Base-by-base conservation (phyloP, 1,140 invertebrate genomes). In the Teleogryllus occipitalis region DNA sequence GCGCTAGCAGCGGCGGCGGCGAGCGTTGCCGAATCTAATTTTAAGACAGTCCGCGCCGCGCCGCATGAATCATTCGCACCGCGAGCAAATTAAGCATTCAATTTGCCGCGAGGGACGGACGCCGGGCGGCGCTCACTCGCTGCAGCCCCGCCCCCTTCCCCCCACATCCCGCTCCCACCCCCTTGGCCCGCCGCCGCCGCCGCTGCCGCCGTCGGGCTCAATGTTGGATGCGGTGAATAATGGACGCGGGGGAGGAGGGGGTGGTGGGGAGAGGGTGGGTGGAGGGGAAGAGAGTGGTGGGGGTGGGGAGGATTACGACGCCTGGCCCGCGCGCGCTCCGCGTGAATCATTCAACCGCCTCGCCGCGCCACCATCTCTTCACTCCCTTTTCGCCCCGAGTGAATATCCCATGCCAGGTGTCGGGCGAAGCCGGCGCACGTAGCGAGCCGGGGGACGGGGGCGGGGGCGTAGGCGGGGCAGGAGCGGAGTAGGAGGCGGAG, bases 181-280 rank as follows among this genome's bases (percentile, higher is more conserved):
- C 54, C 10, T 3, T 7, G 18, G 0, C 54, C 7, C 54, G 0
- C 54, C 54, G 18, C 54, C 54, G 10, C 54, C 54, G 15, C 18
- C 7, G 18, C 54, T 65, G 54, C 54, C 54, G 10, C 54, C 54
- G 54, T 65, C 27, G 27, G 54, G 8, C 54, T 65, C 54, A 65
- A 65, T 65, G 54, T 65, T 65, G 54, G 49, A 65, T 65, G 54
- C 54, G 54, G 54, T 65, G 54, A 65, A 65, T 65, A 65, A 65
- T 65, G 7, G 54, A 65, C 54, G 54, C 54, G 18, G 7, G 54
- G 7, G 18, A 7, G 7, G 54, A 7, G 2, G 18, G 54, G 54
- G 54, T 65, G 54, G 1, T 1, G 18, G 2, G 54, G 54, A 65
- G 54, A n/a, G 54, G 54, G 54, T 65, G 54, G 54, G 7, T 1